Evolutionary conservation across 1,140 invertebrate species (phyloP).

Genomic region (Phymastichus coffea): DNA sequence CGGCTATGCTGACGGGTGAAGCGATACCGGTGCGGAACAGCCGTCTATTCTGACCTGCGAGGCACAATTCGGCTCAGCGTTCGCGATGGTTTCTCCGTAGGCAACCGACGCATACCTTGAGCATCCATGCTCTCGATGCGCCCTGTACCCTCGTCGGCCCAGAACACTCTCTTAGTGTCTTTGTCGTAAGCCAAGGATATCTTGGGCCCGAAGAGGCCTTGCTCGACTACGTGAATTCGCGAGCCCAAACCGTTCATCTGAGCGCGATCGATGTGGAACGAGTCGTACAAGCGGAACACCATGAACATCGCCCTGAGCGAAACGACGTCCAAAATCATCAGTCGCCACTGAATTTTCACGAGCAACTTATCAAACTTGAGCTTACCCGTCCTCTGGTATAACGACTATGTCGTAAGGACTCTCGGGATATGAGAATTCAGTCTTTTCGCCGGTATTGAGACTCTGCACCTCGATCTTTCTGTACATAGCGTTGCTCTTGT

Average conservation of each 20-base stretch:
- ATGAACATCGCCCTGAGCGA: constrained; percentile 68
- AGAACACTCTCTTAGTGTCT: constrained; percentile 55
- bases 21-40: constrained; percentile 42
- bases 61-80: constrained; percentile 25
- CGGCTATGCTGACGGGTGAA: constrained; percentile 57
- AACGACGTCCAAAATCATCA: too few relatives aligned
- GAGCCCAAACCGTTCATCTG: constrained; percentile 59
- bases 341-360: too few relatives aligned
- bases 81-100: not conserved
- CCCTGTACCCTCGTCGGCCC: constrained; percentile 58
- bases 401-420: constrained; percentile 65
- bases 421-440: constrained; percentile 54
- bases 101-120: constrained; percentile 54
- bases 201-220: constrained; percentile 56
- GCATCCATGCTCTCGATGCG: constrained; percentile 59
- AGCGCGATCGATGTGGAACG: constrained; percentile 62
- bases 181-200: constrained; percentile 59
- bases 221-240: constrained; percentile 56
- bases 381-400: constrained; percentile 64
- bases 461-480: constrained; percentile 62
- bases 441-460: constrained; percentile 58
- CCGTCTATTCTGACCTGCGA: constrained; percentile 36
- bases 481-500: constrained; percentile 62
- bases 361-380: too few relatives aligned
- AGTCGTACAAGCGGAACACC: constrained; percentile 54